Evolutionary conservation across 2,113 vertebrate species (phyloP).

Genomic region (Zapus hudsonius): DNA sequence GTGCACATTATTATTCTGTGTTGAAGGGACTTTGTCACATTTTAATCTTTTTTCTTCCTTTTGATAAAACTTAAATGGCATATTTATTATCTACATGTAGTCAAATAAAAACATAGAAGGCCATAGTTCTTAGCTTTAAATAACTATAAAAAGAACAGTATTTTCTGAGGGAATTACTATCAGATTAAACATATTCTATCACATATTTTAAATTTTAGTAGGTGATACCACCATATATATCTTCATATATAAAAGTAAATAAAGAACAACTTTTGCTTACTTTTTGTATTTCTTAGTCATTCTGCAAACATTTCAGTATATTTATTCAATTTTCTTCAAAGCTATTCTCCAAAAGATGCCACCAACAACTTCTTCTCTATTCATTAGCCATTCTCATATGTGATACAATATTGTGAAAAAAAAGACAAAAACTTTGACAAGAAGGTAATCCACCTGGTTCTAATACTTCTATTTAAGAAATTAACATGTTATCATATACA

Average conservation of each 20-base stretch:
- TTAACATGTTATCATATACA: too few relatives aligned
- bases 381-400: background rate
- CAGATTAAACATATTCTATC: background rate
- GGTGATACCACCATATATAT: background rate
- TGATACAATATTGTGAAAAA: background rate
- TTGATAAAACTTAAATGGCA: too few relatives aligned
- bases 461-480: background rate
- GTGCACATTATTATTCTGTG: background rate
- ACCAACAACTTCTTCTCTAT: background rate
- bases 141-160: background rate
- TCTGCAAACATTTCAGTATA: slow-evolving; percentile 23
- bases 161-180: background rate
- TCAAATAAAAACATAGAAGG: background rate
- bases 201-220: background rate
- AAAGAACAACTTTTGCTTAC: background rate
- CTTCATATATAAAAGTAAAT: background rate
- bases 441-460: background rate
- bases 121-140: background rate
- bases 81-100: background rate
- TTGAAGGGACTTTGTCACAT: background rate
- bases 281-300: background rate
- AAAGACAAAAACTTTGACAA: background rate
- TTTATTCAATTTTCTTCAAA: background rate
- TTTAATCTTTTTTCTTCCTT: too few relatives aligned
- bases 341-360: background rate